Percentiles rank a stretch among this genome's conserved stretches.
Evolutionary conservation across 2,888 invertebrate genomes (phyloP).

Genomic region (Rambutsinella grinnellia): DNA sequence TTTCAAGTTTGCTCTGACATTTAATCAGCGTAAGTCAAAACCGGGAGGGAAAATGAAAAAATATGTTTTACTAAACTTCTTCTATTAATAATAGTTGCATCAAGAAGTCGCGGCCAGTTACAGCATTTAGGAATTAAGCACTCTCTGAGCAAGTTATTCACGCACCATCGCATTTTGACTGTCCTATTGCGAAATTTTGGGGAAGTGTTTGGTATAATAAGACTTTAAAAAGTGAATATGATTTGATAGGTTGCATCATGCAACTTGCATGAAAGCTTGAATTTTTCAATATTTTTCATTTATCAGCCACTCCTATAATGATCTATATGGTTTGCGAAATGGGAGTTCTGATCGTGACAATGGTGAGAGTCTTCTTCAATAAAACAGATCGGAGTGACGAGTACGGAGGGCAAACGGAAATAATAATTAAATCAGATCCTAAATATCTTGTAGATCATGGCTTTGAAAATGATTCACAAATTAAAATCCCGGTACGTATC

Average conservation of each 20-base stretch:
- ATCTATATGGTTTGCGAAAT: conserved; percentile 30
- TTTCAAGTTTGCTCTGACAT: conserved; percentile 54
- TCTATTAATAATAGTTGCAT: conserved; percentile 21
- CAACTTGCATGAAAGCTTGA: no score
- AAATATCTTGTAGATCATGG: no score
- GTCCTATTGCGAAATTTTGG: conserved; percentile 43
- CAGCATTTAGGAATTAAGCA: conserved; percentile 29
- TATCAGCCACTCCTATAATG: conserved; percentile 34
- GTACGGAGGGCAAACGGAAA: conserved; percentile 6
- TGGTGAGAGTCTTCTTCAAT: conserved; percentile 37
- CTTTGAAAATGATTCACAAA: neutral
- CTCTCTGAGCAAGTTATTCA: conserved; percentile 39
- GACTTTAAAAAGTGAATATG: no score
- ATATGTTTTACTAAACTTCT: no score
- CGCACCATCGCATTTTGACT: conserved; percentile 53
- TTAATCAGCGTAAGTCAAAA: conserved; percentile 41
- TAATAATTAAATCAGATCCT: neutral
- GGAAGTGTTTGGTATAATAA: conserved; percentile 22
- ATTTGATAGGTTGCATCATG: no score
- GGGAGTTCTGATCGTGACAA: conserved; percentile 17
- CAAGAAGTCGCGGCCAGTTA: conserved; percentile 39
- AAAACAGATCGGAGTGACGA: neutral
- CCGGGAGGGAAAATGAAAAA: neutral
- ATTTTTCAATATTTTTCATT: no score
- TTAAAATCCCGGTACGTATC: conserved; percentile 8